Conservation (phyloP, 1,140 invertebrate genomes). For the Geopemphigus sp. region DNA sequence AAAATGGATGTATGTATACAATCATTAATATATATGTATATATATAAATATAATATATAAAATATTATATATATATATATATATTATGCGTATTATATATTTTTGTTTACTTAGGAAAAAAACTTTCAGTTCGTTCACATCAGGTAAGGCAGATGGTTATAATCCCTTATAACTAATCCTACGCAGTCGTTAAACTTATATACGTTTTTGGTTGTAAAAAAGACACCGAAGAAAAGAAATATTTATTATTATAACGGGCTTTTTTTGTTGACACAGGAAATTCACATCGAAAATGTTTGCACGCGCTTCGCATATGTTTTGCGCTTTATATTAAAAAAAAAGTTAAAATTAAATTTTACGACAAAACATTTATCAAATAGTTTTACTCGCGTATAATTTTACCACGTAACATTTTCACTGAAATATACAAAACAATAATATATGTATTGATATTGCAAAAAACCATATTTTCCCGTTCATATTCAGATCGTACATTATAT, state of each 20-base stretch:
- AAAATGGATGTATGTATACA: no score
- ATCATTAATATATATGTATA: no score
- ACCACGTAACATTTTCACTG: background rate
- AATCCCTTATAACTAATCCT: background rate
- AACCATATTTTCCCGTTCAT: no score
- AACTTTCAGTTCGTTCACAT: background rate
- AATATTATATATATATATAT: no score
- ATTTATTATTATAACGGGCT: background rate
- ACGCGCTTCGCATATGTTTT: background rate
- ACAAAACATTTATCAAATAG: background rate
- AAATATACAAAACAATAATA: no score
- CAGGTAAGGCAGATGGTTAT: background rate
- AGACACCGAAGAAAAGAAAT: background rate
- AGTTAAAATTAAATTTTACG: background rate
- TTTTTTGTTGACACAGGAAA: background rate
- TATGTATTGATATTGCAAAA: no score
- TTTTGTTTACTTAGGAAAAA: background rate
- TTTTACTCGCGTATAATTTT: background rate
- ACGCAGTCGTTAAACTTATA: background rate
- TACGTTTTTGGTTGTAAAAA: background rate
- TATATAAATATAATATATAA: no score
- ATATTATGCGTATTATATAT: background rate
- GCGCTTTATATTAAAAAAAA: background rate
- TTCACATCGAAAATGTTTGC: background rate
- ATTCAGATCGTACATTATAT: no score